phyloP scores from a whole-genome alignment of 2,797 vertebrate genomes.

The Microhierax caerulescens region DNA sequence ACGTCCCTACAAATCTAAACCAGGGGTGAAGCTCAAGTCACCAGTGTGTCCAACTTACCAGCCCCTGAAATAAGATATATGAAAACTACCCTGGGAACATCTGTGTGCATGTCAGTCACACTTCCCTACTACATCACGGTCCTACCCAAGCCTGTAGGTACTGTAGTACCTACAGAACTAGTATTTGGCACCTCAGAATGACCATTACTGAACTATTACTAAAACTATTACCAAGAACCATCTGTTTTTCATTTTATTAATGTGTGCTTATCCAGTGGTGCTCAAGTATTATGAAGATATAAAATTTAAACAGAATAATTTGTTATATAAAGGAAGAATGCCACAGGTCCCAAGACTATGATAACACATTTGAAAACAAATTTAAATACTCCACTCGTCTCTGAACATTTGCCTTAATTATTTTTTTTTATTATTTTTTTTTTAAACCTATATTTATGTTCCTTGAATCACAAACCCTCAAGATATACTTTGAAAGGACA shows the following conservation, averaged over 20 bases:
- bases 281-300: background rate
- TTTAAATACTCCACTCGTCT: background rate
- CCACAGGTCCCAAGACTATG: background rate
- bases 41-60: background rate
- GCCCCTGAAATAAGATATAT: background rate
- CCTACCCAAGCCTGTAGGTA: background rate
- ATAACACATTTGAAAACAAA: background rate
- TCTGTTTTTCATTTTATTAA: background rate
- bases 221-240: background rate
- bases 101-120: background rate
- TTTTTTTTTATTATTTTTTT: background rate
- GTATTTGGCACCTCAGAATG: background rate
- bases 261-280: background rate
- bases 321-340: background rate
- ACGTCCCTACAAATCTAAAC: background rate
- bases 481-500: background rate
- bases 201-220: background rate
- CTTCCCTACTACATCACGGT: fast-evolving
- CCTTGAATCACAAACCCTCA: background rate
- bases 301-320: conserved; percentile 1
- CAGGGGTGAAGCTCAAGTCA: background rate
- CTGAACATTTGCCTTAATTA: background rate
- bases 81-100: background rate
- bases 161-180: background rate
- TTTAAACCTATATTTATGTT: background rate